These are phyloP conservation scores for Notospermus geniculatus DNA, from an alignment of 1,140 invertebrate species.

Conservation along the genomic window DNA sequence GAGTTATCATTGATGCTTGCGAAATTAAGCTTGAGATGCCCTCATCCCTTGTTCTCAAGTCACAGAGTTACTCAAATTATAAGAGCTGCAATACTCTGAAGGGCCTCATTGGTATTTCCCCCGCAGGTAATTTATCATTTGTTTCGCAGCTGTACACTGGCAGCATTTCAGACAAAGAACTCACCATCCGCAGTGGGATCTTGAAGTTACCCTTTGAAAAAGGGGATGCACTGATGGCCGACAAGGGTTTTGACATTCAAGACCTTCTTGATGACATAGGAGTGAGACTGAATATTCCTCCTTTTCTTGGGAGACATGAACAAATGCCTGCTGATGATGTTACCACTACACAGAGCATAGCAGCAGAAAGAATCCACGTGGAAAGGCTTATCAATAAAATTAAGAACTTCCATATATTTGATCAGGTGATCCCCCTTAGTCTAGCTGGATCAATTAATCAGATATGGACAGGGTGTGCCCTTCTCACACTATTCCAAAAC, in stretches of 20 bases:
- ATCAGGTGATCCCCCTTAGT: slow-evolving; percentile 1
- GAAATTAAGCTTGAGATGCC: slow-evolving; percentile 9
- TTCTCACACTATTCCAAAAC: slow-evolving; percentile 21
- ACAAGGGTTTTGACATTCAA: slow-evolving; percentile 11
- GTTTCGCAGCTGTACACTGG: slow-evolving; percentile 9
- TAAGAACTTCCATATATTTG: slow-evolving; percentile 8
- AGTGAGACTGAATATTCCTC: slow-evolving; percentile 8
- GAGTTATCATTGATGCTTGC: slow-evolving; percentile 3
- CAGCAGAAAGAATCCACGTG: slow-evolving; percentile 4
- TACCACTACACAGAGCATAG: slow-evolving; percentile 1
- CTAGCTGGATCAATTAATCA: slow-evolving; percentile 15
- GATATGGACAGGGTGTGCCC: slow-evolving; percentile 25
- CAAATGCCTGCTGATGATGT: slow-evolving; percentile 8
- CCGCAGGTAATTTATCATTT: background rate
- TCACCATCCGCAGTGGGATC: slow-evolving; percentile 7
- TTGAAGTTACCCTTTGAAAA: background rate
- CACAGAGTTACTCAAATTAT: slow-evolving; percentile 6
- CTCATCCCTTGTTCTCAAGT: background rate
- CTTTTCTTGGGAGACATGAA: slow-evolving; percentile 8
- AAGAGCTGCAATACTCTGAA: slow-evolving; percentile 10
- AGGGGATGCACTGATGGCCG: slow-evolving; percentile 5
- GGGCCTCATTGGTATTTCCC: slow-evolving; percentile 8
- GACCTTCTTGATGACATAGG: background rate
- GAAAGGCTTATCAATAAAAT: slow-evolving; percentile 5
- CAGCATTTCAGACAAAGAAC: slow-evolving; percentile 1